These are phyloP conservation scores for Chondrosia reniformis DNA, from an alignment of 37 sponge, comb jelly and placozoan species.

Conservation along the genomic window DNA sequence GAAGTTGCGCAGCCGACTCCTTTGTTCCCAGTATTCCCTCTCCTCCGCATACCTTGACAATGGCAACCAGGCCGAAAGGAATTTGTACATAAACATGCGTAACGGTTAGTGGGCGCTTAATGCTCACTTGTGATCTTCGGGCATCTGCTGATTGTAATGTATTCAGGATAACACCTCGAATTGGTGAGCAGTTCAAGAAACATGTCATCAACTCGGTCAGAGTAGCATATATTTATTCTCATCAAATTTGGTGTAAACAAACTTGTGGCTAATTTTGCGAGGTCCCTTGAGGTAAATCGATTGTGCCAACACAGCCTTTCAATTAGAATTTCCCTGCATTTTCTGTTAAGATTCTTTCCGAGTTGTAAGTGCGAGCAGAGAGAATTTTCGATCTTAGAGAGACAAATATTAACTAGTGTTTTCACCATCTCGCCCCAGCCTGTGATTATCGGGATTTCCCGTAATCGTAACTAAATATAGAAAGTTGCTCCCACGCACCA, in stretches of 20 bases:
- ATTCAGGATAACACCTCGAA: constrained; percentile 50
- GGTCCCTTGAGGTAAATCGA: constrained; percentile 20
- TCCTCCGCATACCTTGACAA: too few relatives aligned
- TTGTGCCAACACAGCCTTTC: constrained; percentile 82
- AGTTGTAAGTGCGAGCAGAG: constrained; percentile 35
- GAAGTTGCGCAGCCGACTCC: too few relatives aligned
- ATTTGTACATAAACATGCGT: too few relatives aligned
- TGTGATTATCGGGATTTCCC: too few relatives aligned
- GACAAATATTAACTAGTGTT: constrained; percentile 55
- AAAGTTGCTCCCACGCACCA: too few relatives aligned
- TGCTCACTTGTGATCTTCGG: constrained; percentile 67
- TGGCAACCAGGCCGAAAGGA: too few relatives aligned
- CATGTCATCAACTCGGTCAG: constrained; percentile 60
- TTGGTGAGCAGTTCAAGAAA: constrained; percentile 41
- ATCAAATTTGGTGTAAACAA: constrained; percentile 61
- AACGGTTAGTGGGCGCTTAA: too few relatives aligned
- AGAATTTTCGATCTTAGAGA: constrained; percentile 46
- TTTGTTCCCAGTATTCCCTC: too few relatives aligned
- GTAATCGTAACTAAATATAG: too few relatives aligned
- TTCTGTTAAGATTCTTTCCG: constrained; percentile 42
- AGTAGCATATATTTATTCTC: constrained; percentile 56
- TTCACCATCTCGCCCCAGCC: constrained; percentile 80
- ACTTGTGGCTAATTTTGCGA: constrained; percentile 53
- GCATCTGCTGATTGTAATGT: constrained; percentile 57
- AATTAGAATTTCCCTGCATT: constrained; percentile 68